phyloP scores from a whole-genome alignment of 2,797 vertebrate genomes.

The Basileuterus tristriatus region DNA sequence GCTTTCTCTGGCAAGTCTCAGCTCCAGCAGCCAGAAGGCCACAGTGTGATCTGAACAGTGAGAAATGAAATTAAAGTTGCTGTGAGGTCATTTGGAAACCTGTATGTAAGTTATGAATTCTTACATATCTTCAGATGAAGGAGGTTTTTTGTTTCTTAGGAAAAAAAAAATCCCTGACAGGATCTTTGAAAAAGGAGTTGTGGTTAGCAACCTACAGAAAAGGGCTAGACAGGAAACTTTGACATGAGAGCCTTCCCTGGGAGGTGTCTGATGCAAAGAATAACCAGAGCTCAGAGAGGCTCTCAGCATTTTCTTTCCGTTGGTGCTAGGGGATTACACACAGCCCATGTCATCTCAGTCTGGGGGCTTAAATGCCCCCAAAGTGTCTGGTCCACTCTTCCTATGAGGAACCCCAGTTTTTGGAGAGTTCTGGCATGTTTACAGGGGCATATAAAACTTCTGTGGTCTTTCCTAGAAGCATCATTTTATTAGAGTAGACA shows the following conservation, averaged over 20 bases:
- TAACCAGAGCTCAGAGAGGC: fast-evolving
- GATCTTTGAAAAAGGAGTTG: neutral
- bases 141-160: neutral
- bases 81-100: neutral
- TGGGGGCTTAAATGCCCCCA: neutral
- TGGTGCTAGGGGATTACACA: neutral
- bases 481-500: neutral
- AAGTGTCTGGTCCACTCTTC: neutral
- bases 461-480: neutral
- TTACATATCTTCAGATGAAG: neutral
- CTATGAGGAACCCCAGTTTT: neutral
- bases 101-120: neutral
- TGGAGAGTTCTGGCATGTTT: neutral
- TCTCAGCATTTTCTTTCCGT: neutral
- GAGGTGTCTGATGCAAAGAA: neutral
- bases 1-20: neutral
- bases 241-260: neutral
- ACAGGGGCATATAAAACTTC: neutral
- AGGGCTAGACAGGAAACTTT: neutral
- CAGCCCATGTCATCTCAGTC: neutral
- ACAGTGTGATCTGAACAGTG: neutral
- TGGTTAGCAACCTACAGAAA: neutral
- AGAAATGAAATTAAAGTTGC: neutral
- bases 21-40: neutral
- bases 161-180: neutral